Conservation (phyloP, 2,113 vertebrate species). For the Scopus umbretta region DNA sequence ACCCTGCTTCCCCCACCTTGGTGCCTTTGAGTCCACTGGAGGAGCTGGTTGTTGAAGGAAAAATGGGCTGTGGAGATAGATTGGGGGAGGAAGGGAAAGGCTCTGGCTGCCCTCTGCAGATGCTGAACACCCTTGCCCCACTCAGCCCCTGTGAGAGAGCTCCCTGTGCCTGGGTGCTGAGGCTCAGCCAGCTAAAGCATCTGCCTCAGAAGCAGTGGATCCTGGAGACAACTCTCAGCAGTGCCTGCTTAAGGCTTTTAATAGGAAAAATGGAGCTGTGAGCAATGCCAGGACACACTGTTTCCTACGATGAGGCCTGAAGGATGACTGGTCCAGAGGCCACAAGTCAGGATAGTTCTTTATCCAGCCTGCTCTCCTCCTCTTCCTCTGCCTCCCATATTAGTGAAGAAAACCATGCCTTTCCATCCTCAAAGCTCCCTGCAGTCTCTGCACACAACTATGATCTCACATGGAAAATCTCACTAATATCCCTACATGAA, state of each 20-base stretch:
- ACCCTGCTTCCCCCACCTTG: not conserved
- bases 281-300: fast-evolving
- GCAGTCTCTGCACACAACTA: not conserved
- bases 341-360: not conserved
- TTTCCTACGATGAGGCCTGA: not conserved
- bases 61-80: not conserved
- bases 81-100: not conserved
- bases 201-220: not conserved
- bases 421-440: not conserved
- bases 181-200: not conserved
- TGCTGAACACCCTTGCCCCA: not conserved
- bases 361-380: not conserved
- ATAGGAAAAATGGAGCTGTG: not conserved
- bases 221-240: not conserved
- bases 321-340: not conserved
- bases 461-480: not conserved
- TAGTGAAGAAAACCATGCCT: not conserved
- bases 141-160: not conserved
- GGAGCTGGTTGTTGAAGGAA: not conserved
- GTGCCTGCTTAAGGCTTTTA: not conserved
- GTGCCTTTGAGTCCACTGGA: not conserved
- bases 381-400: not conserved
- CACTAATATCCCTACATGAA: not conserved
- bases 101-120: not conserved
- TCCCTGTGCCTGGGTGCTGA: not conserved